phyloP scores from a whole-genome alignment of 2,888 invertebrate genomes.

The Chamaedrilus cognettii region DNA sequence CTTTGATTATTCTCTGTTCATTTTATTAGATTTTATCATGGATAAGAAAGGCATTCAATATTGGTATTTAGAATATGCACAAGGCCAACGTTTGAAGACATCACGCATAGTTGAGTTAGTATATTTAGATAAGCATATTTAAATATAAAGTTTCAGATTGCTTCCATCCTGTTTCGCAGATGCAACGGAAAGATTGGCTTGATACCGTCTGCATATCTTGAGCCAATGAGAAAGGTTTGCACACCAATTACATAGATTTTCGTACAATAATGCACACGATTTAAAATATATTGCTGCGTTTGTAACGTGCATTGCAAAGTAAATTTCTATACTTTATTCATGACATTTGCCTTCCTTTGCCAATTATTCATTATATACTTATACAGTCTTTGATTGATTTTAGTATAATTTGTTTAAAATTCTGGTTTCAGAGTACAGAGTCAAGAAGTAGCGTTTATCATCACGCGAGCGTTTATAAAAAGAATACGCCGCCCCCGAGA shows the following conservation, averaged over 20 bases:
- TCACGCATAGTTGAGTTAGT: no score
- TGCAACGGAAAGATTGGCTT: conserved; percentile 23
- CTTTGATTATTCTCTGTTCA: no score
- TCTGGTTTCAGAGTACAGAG: neutral
- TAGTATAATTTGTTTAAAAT: neutral
- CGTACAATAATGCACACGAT: neutral
- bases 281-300: neutral
- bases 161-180: no score
- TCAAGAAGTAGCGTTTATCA: conserved; percentile 12
- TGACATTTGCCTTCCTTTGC: neutral
- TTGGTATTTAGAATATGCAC: no score
- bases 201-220: conserved; percentile 22
- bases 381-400: no score
- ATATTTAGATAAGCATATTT: no score
- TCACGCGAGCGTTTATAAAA: conserved; percentile 18
- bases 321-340: neutral
- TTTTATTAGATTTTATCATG: no score
- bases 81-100: no score
- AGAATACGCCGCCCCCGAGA: conserved; percentile 11
- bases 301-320: neutral
- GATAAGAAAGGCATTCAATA: no score
- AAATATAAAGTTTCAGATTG: no score
- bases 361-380: no score
- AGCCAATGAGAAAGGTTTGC: conserved; percentile 4
- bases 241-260: no score